These are phyloP conservation scores for Ardeotis arabs DNA, from an alignment of 2,113 vertebrate species.

Conservation along the genomic window DNA sequence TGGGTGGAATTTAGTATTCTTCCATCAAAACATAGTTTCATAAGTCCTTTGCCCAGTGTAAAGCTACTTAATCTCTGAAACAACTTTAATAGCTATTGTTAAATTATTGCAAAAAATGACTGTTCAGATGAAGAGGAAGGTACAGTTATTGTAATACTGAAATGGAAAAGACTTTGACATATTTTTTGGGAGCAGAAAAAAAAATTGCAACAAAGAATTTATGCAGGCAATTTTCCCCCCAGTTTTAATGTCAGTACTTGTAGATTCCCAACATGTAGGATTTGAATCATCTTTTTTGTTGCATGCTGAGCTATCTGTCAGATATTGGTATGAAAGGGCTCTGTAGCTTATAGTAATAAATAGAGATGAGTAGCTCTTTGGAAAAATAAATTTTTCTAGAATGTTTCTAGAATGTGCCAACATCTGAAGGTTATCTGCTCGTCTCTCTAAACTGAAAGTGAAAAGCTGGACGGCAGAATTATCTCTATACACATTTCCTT, in stretches of 20 bases:
- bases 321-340: background rate
- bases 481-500: background rate
- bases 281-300: background rate
- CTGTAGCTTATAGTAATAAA: background rate
- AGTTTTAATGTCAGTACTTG: background rate
- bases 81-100: background rate
- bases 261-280: background rate
- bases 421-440: background rate
- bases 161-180: background rate
- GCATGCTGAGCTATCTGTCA: background rate
- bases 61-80: background rate
- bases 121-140: background rate
- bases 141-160: background rate
- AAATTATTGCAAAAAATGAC: background rate
- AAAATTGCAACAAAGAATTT: background rate
- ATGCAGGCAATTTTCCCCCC: background rate
- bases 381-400: background rate
- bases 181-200: background rate
- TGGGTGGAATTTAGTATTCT: background rate
- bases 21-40: background rate
- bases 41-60: background rate
- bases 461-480: background rate
- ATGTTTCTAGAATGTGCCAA: background rate
- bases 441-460: background rate
- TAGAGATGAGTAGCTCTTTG: background rate